These are phyloP conservation scores for Ichneumon xanthorius DNA, from an alignment of 2,888 invertebrate genomes.

Conservation along the genomic window DNA sequence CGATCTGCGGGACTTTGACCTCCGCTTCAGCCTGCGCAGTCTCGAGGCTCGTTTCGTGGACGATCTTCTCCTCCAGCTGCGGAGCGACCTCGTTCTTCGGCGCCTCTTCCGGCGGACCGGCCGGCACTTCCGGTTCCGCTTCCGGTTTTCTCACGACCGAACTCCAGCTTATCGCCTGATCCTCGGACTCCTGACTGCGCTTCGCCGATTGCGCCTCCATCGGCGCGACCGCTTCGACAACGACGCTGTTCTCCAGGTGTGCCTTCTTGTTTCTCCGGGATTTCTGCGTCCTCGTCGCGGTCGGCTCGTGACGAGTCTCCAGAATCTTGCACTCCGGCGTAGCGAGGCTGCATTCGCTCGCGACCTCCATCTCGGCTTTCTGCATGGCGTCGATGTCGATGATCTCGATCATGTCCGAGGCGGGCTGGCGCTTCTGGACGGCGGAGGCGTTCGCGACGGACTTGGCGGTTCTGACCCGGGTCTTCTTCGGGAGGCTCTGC, in stretches of 20 bases:
- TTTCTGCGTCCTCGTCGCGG: conserved; percentile 71
- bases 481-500: conserved; percentile 71
- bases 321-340: conserved; percentile 78
- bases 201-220: conserved; percentile 30
- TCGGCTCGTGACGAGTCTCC: conserved; percentile 70
- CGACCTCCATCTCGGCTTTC: conserved; percentile 75
- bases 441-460: conserved; percentile 38
- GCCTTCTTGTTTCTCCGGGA: conserved; percentile 72
- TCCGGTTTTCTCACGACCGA: conserved; percentile 40
- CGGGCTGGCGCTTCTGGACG: conserved; percentile 52
- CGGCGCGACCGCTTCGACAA: conserved; percentile 49
- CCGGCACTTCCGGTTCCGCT: conserved; percentile 8
- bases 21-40: background rate
- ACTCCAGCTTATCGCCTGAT: conserved; percentile 55
- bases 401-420: conserved; percentile 75
- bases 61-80: conserved; percentile 18
- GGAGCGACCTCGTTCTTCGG: conserved; percentile 33
- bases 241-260: conserved; percentile 56
- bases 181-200: conserved; percentile 35
- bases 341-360: conserved; percentile 40
- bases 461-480: conserved; percentile 67
- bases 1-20: background rate
- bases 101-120: conserved; percentile 40
- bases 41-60: background rate
- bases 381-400: conserved; percentile 81